Conservation (phyloP, 2,797 vertebrate genomes). For the Apogon hyalosoma region DNA sequence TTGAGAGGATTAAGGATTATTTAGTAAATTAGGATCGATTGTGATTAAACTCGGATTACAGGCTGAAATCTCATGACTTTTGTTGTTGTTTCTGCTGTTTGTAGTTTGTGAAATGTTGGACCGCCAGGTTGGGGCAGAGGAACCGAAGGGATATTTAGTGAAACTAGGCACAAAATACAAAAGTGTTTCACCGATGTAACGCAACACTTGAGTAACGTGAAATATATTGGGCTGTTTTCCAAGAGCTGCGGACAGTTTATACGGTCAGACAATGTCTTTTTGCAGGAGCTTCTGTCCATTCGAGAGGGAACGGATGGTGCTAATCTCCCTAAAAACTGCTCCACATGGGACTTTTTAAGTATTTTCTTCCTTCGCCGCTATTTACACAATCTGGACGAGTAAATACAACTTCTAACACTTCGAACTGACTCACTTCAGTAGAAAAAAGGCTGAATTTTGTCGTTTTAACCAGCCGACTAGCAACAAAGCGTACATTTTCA, state of each 20-base stretch:
- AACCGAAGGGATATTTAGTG: constrained; percentile 31
- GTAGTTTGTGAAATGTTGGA: background rate
- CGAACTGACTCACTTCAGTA: background rate
- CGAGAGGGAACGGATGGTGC: constrained; percentile 43
- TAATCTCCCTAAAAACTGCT: constrained; percentile 42
- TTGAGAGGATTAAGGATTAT: no score
- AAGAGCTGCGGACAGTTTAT: no score
- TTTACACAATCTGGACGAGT: background rate
- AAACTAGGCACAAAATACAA: background rate
- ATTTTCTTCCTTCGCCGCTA: constrained; percentile 8
- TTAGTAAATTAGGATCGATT: no score
- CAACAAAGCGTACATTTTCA: constrained; percentile 71
- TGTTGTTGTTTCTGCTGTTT: background rate
- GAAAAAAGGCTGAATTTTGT: background rate
- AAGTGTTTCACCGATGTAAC: constrained; percentile 20
- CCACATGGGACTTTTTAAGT: constrained; percentile 48
- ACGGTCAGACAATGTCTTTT: background rate
- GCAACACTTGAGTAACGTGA: background rate
- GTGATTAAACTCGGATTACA: no score
- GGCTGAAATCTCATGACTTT: background rate
- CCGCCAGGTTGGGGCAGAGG: constrained; percentile 10
- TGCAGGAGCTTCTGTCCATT: constrained; percentile 14
- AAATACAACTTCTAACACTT: background rate
- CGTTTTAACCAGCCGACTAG: constrained; percentile 19
- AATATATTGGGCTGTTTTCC: background rate